A percentile compares a stretch with the other conserved stretches of the same genome.
Conservation (phyloP, 2,113 vertebrate genomes). For the Ceyx margarethae region DNA sequence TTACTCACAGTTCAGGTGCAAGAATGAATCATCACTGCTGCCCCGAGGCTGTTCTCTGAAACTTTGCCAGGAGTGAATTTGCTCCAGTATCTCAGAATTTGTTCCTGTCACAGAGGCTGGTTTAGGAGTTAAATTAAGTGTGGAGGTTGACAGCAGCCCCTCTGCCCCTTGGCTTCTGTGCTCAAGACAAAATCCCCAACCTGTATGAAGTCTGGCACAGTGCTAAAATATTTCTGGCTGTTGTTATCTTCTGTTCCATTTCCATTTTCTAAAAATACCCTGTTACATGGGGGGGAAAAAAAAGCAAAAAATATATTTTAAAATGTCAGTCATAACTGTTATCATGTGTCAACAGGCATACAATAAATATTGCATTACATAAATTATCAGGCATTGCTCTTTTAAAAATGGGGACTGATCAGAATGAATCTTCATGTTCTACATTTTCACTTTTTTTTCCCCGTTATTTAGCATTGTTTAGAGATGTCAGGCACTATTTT, state of each 20-base stretch:
- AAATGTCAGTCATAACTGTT: not conserved
- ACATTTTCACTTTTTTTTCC: not conserved
- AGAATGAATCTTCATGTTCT: not conserved
- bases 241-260: not conserved
- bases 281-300: not conserved
- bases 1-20: not conserved
- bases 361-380: not conserved
- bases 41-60: not conserved
- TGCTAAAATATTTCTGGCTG: not conserved
- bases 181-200: not conserved
- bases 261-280: not conserved
- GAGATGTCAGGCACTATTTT: not conserved
- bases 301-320: not conserved
- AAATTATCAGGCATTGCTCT: not conserved
- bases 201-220: not conserved
- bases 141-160: not conserved
- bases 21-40: not conserved
- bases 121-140: not conserved
- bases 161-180: not conserved
- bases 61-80: constrained; percentile 18
- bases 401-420: not conserved
- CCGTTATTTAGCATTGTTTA: not conserved
- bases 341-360: not conserved
- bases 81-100: not conserved
- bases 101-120: constrained; percentile 8